A percentile compares a stretch with the other conserved stretches of the same genome.
Conservation (phyloP, 2,888 invertebrate species). For the Drosophila histrio region DNA sequence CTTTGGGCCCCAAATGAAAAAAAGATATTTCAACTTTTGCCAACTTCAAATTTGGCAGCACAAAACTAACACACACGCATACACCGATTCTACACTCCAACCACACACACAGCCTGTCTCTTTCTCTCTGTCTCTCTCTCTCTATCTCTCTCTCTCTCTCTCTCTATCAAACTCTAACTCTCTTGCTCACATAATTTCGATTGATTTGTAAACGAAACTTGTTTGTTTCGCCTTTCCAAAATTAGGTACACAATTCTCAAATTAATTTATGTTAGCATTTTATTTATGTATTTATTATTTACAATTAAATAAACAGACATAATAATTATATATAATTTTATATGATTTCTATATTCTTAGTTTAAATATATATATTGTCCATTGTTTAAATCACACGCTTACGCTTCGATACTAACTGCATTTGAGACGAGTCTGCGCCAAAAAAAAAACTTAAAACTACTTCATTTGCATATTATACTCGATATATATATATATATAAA, state of each 20-base stretch:
- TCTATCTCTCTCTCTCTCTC: conserved; percentile 44
- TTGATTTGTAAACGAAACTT: conserved; percentile 37
- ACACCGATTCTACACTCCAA: conserved; percentile 19
- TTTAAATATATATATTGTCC: background rate
- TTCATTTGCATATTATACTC: conserved; percentile 55
- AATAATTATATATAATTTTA: background rate
- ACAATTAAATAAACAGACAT: conserved; percentile 25
- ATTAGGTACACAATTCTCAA: conserved; percentile 47
- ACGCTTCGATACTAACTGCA: conserved; percentile 76
- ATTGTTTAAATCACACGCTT: conserved; percentile 65
- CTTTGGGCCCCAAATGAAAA: conserved; percentile 24
- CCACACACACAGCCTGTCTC: conserved; percentile 67
- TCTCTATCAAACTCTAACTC: conserved; percentile 43
- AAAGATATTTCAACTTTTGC: conserved; percentile 12
- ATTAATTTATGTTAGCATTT: conserved; percentile 24
- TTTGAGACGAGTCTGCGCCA: conserved; percentile 59
- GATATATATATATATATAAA: conserved; percentile 26
- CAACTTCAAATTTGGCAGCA: conserved; percentile 22
- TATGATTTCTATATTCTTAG: background rate
- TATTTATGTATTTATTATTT: background rate
- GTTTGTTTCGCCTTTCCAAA: conserved; percentile 23
- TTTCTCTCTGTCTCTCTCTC: conserved; percentile 37
- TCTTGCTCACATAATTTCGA: conserved; percentile 59
- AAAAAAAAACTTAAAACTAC: conserved; percentile 17
- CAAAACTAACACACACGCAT: conserved; percentile 33